A percentile compares a stretch with the other conserved stretches of the same genome.
These are phyloP conservation scores for Cyaniris semiargus DNA, from an alignment of 2,888 invertebrate genomes.

Conservation along the genomic window DNA sequence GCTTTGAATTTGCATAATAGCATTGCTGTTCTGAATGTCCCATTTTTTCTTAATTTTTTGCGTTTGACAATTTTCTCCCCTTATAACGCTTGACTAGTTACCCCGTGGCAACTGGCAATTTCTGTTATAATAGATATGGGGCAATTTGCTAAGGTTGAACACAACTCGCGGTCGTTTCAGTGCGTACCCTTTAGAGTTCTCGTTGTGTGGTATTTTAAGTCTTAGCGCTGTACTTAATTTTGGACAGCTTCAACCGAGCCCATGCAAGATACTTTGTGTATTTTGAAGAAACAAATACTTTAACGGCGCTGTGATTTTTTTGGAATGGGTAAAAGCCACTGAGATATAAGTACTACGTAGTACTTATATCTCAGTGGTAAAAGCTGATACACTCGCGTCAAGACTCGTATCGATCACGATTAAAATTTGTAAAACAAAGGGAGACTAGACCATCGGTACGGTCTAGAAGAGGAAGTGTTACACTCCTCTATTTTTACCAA, in stretches of 20 bases:
- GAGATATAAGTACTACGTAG: no score
- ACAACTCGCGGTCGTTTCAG: conserved; percentile 2
- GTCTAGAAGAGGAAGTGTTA: no score
- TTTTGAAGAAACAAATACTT: no score
- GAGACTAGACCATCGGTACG: no score
- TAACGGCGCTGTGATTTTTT: no score
- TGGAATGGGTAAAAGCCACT: no score
- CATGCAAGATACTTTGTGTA: not conserved
- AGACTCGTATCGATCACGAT: no score
- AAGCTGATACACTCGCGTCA: no score
- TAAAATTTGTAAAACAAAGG: no score
- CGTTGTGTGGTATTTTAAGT: not conserved
- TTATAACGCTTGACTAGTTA: conserved; percentile 4
- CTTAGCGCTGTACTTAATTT: not conserved
- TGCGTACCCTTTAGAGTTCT: not conserved
- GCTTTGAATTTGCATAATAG: not conserved
- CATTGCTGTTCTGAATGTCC: not conserved
- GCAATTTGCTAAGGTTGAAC: not conserved
- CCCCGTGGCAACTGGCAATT: conserved; percentile 1
- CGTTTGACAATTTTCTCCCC: conserved; percentile 11
- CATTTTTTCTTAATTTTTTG: conserved; percentile 1
- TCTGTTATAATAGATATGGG: conserved; percentile 19
- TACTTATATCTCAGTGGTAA: no score
- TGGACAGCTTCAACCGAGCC: not conserved
- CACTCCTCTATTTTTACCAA: no score